phyloP scores from a whole-genome alignment of 2,113 vertebrate species.

The Rhinolophus ferrumequinum region DNA sequence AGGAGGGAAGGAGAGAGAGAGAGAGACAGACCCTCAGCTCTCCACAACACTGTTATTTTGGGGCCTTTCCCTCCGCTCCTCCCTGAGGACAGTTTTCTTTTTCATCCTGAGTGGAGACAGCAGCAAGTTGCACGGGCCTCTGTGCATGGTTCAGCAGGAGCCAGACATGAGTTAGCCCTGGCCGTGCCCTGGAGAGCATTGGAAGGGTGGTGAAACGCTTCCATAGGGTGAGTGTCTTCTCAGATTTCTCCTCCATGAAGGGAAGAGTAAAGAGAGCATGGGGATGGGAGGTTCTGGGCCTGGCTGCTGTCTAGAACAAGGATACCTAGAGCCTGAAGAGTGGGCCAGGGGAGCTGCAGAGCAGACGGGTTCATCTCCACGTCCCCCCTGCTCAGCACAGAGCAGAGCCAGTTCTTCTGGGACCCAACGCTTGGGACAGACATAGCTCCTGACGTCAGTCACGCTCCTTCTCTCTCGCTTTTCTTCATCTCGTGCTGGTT shows the following conservation, averaged over 20 bases:
- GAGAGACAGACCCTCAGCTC: background rate
- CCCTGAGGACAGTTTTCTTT: background rate
- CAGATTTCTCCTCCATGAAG: background rate
- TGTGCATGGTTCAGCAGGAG: background rate
- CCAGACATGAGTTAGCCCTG: fast-evolving
- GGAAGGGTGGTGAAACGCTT: background rate
- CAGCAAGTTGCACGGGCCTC: background rate
- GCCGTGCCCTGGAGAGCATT: fast-evolving
- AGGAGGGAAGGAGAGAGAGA: no score
- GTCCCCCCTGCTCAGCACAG: background rate
- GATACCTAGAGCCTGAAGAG: background rate
- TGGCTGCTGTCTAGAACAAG: background rate
- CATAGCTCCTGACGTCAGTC: fast-evolving
- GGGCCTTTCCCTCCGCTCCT: background rate
- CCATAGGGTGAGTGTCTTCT: background rate
- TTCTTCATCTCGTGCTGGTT: background rate
- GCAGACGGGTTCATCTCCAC: no score
- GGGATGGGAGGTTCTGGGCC: background rate
- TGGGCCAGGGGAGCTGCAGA: background rate
- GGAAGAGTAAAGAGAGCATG: background rate
- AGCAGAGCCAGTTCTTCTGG: background rate
- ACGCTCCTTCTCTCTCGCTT: background rate
- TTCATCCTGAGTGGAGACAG: background rate
- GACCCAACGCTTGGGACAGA: fast-evolving
- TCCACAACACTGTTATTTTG: background rate